These are phyloP conservation scores for Eulemur rubriventer DNA, from an alignment of 2,797 vertebrate genomes.

Conservation along the genomic window DNA sequence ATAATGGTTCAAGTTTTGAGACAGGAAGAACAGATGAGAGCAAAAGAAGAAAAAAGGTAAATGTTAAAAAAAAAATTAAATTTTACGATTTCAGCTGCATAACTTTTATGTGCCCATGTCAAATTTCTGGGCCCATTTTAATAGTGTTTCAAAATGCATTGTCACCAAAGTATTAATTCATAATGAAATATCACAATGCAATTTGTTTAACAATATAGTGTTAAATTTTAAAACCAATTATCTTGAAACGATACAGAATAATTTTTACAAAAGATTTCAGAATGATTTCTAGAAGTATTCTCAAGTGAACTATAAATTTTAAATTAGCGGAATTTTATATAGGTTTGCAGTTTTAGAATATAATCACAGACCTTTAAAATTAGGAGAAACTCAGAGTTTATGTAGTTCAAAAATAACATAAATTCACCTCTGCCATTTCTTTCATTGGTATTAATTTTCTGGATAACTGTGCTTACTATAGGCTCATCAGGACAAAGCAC, in stretches of 20 bases:
- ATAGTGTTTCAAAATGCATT: slow-evolving; percentile 33
- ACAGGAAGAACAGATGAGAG: slow-evolving; percentile 95
- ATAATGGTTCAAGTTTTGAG: slow-evolving; percentile 95
- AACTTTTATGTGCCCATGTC: slow-evolving; percentile 41
- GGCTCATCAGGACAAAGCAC: slow-evolving; percentile 3
- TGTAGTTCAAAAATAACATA: slow-evolving; percentile 28
- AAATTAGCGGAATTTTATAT: slow-evolving; percentile 31
- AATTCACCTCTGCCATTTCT: not conserved
- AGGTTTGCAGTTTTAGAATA: slow-evolving; percentile 41
- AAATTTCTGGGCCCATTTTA: slow-evolving; percentile 54
- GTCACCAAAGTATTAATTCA: slow-evolving; percentile 27
- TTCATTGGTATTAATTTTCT: slow-evolving; percentile 36
- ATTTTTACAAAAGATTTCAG: slow-evolving; percentile 47
- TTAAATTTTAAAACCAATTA: slow-evolving; percentile 59
- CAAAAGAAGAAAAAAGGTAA: slow-evolving; percentile 97
- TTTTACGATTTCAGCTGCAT: slow-evolving; percentile 57
- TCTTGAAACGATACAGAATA: slow-evolving; percentile 11
- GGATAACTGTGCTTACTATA: not conserved
- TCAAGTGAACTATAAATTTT: slow-evolving; percentile 45
- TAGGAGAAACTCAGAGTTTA: slow-evolving; percentile 30
- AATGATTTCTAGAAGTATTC: slow-evolving; percentile 37
- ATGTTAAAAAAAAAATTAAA: slow-evolving; percentile 68
- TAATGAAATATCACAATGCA: slow-evolving; percentile 21
- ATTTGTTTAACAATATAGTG: slow-evolving; percentile 53
- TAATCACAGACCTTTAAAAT: slow-evolving; percentile 48